Conservation (phyloP, 2,797 vertebrate species). For the Sebastes iracundus region DNA sequence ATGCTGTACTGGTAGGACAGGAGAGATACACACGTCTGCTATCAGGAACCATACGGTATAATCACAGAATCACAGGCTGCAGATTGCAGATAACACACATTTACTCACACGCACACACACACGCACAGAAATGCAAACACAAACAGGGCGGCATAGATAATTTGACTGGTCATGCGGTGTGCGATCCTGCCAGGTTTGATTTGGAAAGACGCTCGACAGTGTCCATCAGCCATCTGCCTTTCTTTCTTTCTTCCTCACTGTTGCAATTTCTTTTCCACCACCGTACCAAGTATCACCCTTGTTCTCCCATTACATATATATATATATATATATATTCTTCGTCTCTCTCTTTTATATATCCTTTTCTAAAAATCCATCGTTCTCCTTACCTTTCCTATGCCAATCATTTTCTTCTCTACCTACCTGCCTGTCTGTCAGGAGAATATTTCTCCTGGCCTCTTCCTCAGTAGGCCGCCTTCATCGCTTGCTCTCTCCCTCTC, state of each 20-base stretch:
- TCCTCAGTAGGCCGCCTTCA: conserved; percentile 7
- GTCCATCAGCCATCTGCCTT: conserved; percentile 43
- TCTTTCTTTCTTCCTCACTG: conserved; percentile 25
- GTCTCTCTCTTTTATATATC: background rate
- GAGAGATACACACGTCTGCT: conserved; percentile 38
- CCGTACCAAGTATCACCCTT: background rate
- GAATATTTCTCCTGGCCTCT: conserved; percentile 38
- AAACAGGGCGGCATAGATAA: conserved; percentile 65
- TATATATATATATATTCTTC: background rate
- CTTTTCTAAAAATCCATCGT: background rate
- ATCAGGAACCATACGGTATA: conserved; percentile 64
- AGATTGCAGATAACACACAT: conserved; percentile 72
- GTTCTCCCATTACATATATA: background rate
- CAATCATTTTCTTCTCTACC: background rate
- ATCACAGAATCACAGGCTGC: conserved; percentile 77
- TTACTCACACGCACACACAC: conserved; percentile 18
- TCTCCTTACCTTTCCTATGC: background rate
- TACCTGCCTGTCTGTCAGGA: conserved; percentile 25
- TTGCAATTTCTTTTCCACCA: conserved; percentile 3
- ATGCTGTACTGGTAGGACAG: conserved; percentile 55
- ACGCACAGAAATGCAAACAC: conserved; percentile 50
- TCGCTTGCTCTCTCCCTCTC: background rate
- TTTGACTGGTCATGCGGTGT: conserved; percentile 63
- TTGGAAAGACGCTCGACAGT: conserved; percentile 42
- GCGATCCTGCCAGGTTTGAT: conserved; percentile 55